A percentile compares a stretch with the other conserved stretches of the same genome.
Evolutionary conservation across 2,113 vertebrate genomes (phyloP).

Genomic region (Ailurus styani): DNA sequence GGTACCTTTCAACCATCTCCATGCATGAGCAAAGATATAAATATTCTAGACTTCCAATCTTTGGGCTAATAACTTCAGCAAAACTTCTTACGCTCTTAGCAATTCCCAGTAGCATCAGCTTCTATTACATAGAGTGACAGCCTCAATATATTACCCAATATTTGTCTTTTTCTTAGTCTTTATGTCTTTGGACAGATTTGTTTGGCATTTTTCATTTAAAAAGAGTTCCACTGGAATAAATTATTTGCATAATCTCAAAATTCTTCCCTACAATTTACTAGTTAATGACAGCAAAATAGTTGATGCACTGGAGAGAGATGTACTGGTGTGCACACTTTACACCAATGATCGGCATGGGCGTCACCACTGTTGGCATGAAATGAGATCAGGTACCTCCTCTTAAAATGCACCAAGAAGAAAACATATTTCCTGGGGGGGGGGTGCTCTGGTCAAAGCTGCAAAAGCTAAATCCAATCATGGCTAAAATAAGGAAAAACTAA

Average conservation of each 20-base stretch:
- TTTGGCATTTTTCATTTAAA: background rate
- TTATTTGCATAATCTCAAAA: background rate
- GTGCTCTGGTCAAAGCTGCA: background rate
- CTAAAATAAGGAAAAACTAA: background rate
- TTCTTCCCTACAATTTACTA: background rate
- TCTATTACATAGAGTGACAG: background rate
- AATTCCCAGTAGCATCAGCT: background rate
- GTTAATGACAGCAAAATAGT: background rate
- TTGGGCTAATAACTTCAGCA: background rate
- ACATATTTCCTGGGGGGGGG: background rate
- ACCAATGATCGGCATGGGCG: background rate
- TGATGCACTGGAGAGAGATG: background rate
- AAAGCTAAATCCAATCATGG: background rate
- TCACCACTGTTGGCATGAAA: background rate
- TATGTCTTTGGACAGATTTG: background rate
- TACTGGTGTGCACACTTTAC: background rate
- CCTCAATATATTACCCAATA: background rate
- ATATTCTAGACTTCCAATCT: background rate
- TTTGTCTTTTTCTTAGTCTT: background rate
- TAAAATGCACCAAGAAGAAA: background rate
- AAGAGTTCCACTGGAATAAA: background rate
- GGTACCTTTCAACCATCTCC: background rate
- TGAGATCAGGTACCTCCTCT: background rate
- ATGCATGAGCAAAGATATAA: background rate
- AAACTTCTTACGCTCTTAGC: background rate